Conservation (phyloP, 2,888 invertebrate genomes). For the Protophormia terraenovae region DNA sequence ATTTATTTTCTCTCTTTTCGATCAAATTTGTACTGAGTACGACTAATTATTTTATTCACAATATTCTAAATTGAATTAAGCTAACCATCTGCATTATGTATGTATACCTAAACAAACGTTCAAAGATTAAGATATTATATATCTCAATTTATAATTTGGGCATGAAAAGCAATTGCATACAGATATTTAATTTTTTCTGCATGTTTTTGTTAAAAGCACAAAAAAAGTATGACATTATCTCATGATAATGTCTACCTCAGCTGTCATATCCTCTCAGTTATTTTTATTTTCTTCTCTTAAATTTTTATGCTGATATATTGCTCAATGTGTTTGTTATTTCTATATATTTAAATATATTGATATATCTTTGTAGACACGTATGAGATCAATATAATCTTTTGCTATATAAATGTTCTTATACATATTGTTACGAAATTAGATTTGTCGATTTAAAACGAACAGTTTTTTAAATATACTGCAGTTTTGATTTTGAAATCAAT, state of each 20-base stretch:
- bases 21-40: not conserved
- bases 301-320: not conserved
- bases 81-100: not conserved
- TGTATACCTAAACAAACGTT: not conserved
- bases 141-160: not conserved
- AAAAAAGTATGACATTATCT: no score
- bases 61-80: not conserved
- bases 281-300: constrained; percentile 7
- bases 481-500: no score
- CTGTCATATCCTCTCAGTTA: not conserved
- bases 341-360: not conserved
- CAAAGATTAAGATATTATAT: not conserved
- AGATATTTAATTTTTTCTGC: not conserved
- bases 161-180: not conserved
- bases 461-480: no score
- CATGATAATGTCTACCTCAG: not conserved
- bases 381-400: not conserved
- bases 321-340: constrained; percentile 2
- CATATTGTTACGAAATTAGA: no score
- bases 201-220: not conserved
- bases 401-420: not conserved
- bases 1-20: not conserved
- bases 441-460: no score
- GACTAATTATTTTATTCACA: not conserved
- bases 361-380: not conserved